Evolutionary conservation across 2,888 invertebrate species (phyloP).

Genomic region (Minunthozetes semirufus): DNA sequence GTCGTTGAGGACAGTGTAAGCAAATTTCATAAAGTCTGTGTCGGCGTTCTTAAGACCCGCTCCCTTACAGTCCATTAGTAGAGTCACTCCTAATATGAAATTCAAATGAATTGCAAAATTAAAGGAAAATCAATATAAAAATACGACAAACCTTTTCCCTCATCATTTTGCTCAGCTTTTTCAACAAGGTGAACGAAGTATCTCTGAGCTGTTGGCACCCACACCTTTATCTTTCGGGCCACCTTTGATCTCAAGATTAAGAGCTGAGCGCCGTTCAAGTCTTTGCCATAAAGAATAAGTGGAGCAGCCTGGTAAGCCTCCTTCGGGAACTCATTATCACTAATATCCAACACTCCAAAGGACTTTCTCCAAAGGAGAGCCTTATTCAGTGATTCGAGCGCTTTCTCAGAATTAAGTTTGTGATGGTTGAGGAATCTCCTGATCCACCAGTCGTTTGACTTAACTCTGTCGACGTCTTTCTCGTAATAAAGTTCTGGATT

Average conservation of each 20-base stretch:
- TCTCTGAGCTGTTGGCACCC: not conserved
- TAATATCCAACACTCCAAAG: not conserved
- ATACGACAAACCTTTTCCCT: not conserved
- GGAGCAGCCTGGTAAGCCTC: not conserved
- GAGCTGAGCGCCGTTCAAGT: not conserved
- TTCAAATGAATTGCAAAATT: not conserved
- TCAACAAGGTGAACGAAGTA: slow-evolving; percentile 4
- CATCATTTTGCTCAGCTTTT: not conserved
- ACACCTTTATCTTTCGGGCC: not conserved
- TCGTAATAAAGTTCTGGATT: slow-evolving; percentile 10
- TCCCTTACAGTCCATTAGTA: slow-evolving; percentile 9
- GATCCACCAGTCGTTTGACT: slow-evolving; percentile 11
- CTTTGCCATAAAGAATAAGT: not conserved
- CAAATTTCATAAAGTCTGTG: not conserved
- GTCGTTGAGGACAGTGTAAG: not conserved
- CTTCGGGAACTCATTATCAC: not conserved
- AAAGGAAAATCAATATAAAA: not conserved
- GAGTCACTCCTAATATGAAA: not conserved
- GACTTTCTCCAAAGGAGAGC: slow-evolving; percentile 10
- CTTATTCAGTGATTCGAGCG: not conserved
- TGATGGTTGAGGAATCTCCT: not conserved
- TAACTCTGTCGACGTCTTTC: not conserved
- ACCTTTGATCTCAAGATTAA: slow-evolving; percentile 5
- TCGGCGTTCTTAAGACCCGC: slow-evolving; percentile 10
- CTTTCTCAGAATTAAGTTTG: not conserved